These are phyloP conservation scores for Dioctria rufipes DNA, from an alignment of 2,888 invertebrate genomes.

Conservation along the genomic window DNA sequence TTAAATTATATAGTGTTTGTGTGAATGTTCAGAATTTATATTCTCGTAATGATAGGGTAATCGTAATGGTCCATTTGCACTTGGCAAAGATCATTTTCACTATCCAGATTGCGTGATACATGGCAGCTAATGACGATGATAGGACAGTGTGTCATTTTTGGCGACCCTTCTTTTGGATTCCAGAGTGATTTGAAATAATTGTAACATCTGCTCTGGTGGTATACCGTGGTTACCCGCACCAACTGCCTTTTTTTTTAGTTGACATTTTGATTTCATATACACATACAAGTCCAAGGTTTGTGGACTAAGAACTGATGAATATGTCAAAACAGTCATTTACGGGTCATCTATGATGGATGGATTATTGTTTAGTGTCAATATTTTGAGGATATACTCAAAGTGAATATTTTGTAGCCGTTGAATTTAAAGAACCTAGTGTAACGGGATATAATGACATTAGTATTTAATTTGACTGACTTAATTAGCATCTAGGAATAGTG, in stretches of 20 bases:
- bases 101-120: constrained; percentile 3
- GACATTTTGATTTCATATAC: constrained; percentile 13
- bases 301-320: neutral
- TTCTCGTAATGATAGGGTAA: constrained; percentile 44
- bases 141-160: constrained; percentile 4
- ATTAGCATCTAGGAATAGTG: no score
- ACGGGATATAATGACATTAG: no score
- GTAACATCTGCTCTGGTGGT: constrained; percentile 42
- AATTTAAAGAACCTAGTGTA: no score
- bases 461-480: no score
- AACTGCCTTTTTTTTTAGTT: constrained; percentile 10
- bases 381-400: no score
- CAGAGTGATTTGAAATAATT: constrained; percentile 38
- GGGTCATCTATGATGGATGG: constrained; percentile 16
- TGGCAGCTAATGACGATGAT: constrained; percentile 4
- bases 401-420: no score
- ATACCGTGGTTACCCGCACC: constrained; percentile 38
- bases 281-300: neutral
- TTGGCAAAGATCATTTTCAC: constrained; percentile 14
- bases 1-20: constrained; percentile 5
- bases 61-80: constrained; percentile 26
- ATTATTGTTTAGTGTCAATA: no score
- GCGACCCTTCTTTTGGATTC: constrained; percentile 9
- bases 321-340: constrained; percentile 46
- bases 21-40: neutral